phyloP scores from a whole-genome alignment of 2,888 invertebrate species.

The Cephus nigrinus region DNA sequence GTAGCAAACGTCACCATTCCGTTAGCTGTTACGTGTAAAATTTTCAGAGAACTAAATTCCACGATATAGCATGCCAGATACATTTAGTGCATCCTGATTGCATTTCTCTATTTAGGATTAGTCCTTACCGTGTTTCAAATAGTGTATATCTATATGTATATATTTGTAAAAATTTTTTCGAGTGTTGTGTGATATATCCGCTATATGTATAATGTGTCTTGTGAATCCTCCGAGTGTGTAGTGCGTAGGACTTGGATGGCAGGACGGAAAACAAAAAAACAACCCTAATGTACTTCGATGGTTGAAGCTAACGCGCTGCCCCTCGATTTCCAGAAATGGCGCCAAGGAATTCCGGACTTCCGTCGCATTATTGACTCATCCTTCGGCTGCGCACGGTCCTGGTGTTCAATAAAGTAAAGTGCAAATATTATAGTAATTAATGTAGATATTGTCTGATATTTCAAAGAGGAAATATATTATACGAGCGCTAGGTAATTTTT shows the following conservation, averaged over 20 bases:
- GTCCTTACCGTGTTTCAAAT: not conserved
- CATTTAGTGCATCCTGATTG: conserved; percentile 24
- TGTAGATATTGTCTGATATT: not conserved
- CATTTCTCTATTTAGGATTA: conserved; percentile 4
- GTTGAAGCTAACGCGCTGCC: conserved; percentile 26
- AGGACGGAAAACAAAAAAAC: not conserved
- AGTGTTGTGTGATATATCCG: not conserved
- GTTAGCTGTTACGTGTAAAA: not conserved
- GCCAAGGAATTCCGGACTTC: conserved; percentile 21
- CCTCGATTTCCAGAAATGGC: conserved; percentile 35
- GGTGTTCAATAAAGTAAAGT: conserved; percentile 4
- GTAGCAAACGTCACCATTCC: not conserved
- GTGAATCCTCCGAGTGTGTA: not conserved
- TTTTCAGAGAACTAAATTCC: not conserved
- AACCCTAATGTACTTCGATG: not conserved
- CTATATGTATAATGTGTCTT: not conserved
- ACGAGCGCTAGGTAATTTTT: not conserved
- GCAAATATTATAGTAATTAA: conserved; percentile 4
- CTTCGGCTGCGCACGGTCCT: not conserved
- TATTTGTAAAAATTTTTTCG: not conserved
- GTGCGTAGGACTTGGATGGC: not conserved
- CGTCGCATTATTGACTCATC: not conserved
- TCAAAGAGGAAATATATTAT: not conserved
- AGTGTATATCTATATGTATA: not conserved
- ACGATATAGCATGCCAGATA: conserved; percentile 19